Conservation (phyloP, 2,888 invertebrate genomes). For the Volucella bombylans region DNA sequence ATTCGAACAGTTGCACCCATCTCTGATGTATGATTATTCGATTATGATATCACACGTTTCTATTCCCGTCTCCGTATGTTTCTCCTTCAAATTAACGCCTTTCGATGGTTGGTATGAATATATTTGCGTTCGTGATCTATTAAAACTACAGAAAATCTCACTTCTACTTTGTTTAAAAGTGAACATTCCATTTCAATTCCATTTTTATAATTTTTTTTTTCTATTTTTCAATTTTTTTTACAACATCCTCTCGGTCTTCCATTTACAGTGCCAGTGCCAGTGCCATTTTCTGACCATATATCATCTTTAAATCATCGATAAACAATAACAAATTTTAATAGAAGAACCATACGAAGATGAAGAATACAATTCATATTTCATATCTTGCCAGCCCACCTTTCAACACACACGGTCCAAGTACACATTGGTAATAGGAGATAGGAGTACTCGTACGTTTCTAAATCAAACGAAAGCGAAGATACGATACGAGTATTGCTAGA, state of each 20-base stretch:
- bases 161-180: too few relatives aligned
- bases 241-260: background rate
- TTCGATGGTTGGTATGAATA: too few relatives aligned
- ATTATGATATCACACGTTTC: too few relatives aligned
- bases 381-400: slow-evolving; percentile 12
- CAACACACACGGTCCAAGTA: slow-evolving; percentile 15
- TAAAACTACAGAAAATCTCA: too few relatives aligned
- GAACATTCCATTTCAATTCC: too few relatives aligned
- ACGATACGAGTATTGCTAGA: background rate
- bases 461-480: slow-evolving; percentile 38
- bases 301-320: slow-evolving; percentile 46
- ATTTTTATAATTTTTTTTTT: too few relatives aligned
- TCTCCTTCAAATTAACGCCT: too few relatives aligned
- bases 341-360: slow-evolving; percentile 1
- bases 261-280: background rate
- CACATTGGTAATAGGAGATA: background rate
- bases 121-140: too few relatives aligned
- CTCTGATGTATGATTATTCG: too few relatives aligned
- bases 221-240: too few relatives aligned
- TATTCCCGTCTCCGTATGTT: too few relatives aligned
- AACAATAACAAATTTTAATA: slow-evolving; percentile 39
- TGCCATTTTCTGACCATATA: slow-evolving; percentile 6
- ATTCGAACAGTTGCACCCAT: too few relatives aligned
- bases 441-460: background rate
- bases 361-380: slow-evolving; percentile 54